Percentiles rank a stretch among this genome's conserved stretches.
These are phyloP conservation scores for Halcyon badia DNA, from an alignment of 2,797 vertebrate genomes.

Conservation along the genomic window DNA sequence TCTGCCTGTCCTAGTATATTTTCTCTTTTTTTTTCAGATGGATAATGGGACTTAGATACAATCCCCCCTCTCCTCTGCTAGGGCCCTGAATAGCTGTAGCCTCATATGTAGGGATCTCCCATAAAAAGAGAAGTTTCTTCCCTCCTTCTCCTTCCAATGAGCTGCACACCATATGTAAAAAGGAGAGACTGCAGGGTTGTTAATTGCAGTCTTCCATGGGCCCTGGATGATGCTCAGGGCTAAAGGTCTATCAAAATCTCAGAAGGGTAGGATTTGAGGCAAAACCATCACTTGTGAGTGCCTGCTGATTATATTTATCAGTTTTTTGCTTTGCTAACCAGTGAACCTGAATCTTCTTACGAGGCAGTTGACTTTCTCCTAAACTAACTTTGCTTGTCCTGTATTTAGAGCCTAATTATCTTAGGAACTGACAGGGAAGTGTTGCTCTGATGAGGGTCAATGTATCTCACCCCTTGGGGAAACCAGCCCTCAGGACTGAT, in stretches of 20 bases:
- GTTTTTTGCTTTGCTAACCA: neutral
- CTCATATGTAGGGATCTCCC: neutral
- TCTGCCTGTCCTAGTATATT: neutral
- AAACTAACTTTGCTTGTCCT: neutral
- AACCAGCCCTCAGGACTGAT: neutral
- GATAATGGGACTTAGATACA: neutral
- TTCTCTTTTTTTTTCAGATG: neutral
- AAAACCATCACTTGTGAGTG: neutral
- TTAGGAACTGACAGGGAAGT: neutral
- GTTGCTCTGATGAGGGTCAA: neutral
- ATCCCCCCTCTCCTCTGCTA: accelerated
- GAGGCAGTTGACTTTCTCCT: neutral
- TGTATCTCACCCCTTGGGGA: too few relatives aligned
- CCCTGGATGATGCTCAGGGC: neutral
- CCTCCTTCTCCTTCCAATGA: neutral
- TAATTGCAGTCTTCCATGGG: neutral
- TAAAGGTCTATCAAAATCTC: neutral
- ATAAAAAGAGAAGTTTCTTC: neutral
- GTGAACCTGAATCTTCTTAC: neutral
- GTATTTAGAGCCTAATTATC: neutral
- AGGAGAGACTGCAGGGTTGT: neutral
- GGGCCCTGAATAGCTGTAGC: neutral
- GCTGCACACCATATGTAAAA: neutral
- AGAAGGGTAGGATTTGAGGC: neutral
- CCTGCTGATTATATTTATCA: neutral